Conservation (phyloP, 2,113 vertebrate genomes). For the Nothocercus nigrocapillus region DNA sequence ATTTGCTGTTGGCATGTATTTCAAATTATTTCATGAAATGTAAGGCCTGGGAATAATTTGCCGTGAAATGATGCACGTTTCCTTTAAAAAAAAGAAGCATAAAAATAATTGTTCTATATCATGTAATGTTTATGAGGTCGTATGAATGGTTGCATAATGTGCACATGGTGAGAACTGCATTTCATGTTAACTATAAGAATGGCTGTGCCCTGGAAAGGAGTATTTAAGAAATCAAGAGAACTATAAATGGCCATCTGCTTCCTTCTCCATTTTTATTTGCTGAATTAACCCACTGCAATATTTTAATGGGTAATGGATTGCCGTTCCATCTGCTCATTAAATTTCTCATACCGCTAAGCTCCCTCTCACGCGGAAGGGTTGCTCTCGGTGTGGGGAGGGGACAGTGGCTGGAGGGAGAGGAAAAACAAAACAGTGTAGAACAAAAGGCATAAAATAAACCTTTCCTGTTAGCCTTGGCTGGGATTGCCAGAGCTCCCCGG, state of each 20-base stretch:
- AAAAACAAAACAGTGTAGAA: background rate
- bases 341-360: constrained; percentile 37
- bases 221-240: constrained; percentile 77
- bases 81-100: constrained; percentile 53
- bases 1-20: constrained; percentile 49
- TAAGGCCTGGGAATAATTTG: constrained; percentile 46
- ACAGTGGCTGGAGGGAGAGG: background rate
- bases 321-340: constrained; percentile 71
- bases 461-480: constrained; percentile 31
- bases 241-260: constrained; percentile 78
- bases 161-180: constrained; percentile 72
- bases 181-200: constrained; percentile 75
- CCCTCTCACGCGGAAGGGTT: constrained; percentile 51
- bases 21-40: constrained; percentile 41
- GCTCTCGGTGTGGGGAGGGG: background rate
- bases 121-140: constrained; percentile 72
- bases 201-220: constrained; percentile 60
- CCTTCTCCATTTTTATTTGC: constrained; percentile 76
- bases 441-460: background rate
- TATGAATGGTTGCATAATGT: constrained; percentile 70
- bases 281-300: constrained; percentile 76
- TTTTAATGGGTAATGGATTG: constrained; percentile 77
- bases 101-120: constrained; percentile 69
- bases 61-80: constrained; percentile 38
- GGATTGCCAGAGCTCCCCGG: background rate